Base-by-base conservation (phyloP, 2,113 vertebrate genomes). In the Oreotrochilus melanogaster region DNA sequence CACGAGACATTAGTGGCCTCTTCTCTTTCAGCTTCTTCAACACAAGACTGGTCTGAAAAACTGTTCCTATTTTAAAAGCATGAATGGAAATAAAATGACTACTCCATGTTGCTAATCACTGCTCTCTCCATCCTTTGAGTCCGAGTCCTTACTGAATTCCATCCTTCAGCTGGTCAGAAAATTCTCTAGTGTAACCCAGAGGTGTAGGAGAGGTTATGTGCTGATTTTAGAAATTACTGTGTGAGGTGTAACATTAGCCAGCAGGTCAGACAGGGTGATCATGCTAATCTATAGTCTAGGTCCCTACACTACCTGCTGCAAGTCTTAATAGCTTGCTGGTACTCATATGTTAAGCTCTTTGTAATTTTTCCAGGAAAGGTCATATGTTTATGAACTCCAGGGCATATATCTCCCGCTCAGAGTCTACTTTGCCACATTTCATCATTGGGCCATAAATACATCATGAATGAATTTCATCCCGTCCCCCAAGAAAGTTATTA, bases 61-160 rank as follows among this genome's bases (percentile, higher is more conserved):
- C 27, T 78, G 51, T 58, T 89, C 78, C 89, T 91, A 72, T 88
- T 72, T 88, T 92, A 91, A 80, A 45, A 74, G 35, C 9, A 18
- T 88, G 72, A 93, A 86, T 74, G 23, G 72, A 95, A 88, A 79
- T 65, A 76, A 89, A 93, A 95, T 73, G 80, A 48, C 61, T 71
- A 9, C 50, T 89, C 39, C 24, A 47, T 48, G 37, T 25, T 25
- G 58, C 18, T 92, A 87, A 93, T 91, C 88, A 83, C 64, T 64
- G 21, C 39, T 80, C 64, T 88, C 61, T 83, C 89, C 57, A 83
- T 25, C n/a, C 53, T 79, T 85, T 62, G 17, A 86, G 28, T n/a
- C 30, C 9, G 60, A 94, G 42, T 58, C 60, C 83, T 88, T 82
- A 58, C 35, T 60, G 58, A 91, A 92, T 82, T 89, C 80, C 42